A percentile compares a stretch with the other conserved stretches of the same genome.
Conservation (phyloP, 1,140 invertebrate genomes). For the Sarcophaga peregrina region DNA sequence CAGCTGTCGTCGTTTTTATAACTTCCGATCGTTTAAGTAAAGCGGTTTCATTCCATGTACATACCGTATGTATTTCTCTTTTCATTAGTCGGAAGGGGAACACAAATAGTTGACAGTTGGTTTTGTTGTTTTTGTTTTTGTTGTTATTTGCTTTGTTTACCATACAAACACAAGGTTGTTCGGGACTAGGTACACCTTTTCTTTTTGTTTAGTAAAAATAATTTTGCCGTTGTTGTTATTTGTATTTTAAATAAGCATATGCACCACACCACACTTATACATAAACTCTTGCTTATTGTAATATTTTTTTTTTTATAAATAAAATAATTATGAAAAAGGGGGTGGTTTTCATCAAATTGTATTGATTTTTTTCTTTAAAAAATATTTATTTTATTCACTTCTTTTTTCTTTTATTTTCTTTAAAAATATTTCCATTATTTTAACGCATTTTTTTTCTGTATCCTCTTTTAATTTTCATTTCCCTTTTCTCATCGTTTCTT, state of each 20-base stretch:
- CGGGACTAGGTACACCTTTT: constrained; percentile 18
- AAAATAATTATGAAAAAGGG: not conserved
- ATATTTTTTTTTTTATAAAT: too few relatives aligned
- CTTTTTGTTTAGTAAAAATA: not conserved
- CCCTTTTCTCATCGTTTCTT: constrained; percentile 1
- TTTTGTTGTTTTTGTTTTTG: not conserved
- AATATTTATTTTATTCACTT: not conserved
- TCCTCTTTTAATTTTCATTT: not conserved
- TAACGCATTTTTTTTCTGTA: not conserved
- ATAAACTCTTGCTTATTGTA: too few relatives aligned
- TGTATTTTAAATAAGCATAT: not conserved
- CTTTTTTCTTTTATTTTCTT: not conserved
- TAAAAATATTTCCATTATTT: not conserved
- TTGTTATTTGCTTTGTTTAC: not conserved
- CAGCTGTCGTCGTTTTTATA: constrained; percentile 34
- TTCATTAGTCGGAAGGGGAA: too few relatives aligned
- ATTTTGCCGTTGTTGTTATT: not conserved
- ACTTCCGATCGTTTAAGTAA: constrained; percentile 12
- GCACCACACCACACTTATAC: not conserved
- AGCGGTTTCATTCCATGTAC: constrained; percentile 23
- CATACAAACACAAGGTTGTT: not conserved
- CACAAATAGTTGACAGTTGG: constrained; percentile 26
- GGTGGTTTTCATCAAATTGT: constrained; percentile 18
- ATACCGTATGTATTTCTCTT: too few relatives aligned
- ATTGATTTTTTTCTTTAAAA: not conserved